A percentile compares a stretch with the other conserved stretches of the same genome.
These are phyloP conservation scores for Lacanobia wlatinum DNA, from an alignment of 2,888 invertebrate species.

Conservation along the genomic window DNA sequence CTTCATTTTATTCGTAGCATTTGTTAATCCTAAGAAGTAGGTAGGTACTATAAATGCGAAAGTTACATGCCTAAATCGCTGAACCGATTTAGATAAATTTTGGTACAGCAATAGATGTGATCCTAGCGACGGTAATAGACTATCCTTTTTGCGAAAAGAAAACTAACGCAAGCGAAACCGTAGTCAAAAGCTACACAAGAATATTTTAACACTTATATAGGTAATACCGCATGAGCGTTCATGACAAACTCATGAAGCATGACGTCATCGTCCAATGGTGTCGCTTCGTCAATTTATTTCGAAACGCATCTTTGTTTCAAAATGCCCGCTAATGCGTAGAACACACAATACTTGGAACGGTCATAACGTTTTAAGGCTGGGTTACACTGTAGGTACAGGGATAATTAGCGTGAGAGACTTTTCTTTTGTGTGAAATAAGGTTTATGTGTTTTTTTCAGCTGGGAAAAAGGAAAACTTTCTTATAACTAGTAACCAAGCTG, in stretches of 20 bases:
- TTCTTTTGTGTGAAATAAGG: slow-evolving; percentile 7
- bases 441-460: not conserved
- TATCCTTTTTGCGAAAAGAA: no score
- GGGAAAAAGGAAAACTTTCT: not conserved
- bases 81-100: no score
- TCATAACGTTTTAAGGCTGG: slow-evolving; percentile 53
- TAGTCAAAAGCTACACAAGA: not conserved
- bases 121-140: no score
- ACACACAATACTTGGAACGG: slow-evolving; percentile 60
- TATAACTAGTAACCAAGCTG: not conserved
- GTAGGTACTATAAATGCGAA: no score
- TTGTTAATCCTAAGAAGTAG: not conserved
- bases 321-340: slow-evolving; percentile 63
- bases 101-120: no score
- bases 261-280: slow-evolving; percentile 48
- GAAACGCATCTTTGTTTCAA: slow-evolving; percentile 73
- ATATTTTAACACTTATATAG: slow-evolving; percentile 5
- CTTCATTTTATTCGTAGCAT: not conserved
- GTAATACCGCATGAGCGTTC: slow-evolving; percentile 22
- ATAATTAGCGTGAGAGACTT: slow-evolving; percentile 60
- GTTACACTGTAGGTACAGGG: slow-evolving; percentile 45
- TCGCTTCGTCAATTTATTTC: slow-evolving; percentile 69
- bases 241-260: slow-evolving; percentile 37
- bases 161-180: no score
- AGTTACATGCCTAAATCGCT: no score